Evolutionary conservation across 1,140 invertebrate species (phyloP), one percentile per base, ranked within the genome.

Genomic region (Chionoecetes opilio): DNA sequence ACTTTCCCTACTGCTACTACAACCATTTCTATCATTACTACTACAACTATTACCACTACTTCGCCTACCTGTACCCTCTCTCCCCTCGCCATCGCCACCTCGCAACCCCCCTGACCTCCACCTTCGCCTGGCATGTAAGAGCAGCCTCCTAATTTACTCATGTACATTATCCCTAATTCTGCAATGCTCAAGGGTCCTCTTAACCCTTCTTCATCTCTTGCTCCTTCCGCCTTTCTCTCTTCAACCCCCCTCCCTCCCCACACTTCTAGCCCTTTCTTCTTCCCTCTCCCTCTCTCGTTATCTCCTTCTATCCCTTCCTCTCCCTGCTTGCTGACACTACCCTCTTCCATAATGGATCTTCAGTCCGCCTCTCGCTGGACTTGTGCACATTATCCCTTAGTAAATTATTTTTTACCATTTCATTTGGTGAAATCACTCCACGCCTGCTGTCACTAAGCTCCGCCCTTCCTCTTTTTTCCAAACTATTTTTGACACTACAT

Each of bases 101-200:
- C 46, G 46, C 46, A 14, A 9, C 8, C 46, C 21, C 46, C 46
- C 46, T 9, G 46, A 17, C 46, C 46, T 17, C 46, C 2, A 14
- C 46, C 0, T 17, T 53, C 46, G 9, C 63, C 63, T 26, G n/a
- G 63, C 63, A 75, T 26, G 21, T 75, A 35, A 89, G 37, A 89
- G 31, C 35, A 53, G 41, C 35, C 11, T 75, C 63, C 63, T 75
- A 75, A 75, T 75, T 75, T 75, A 75, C 63, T 75, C 63, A 26
- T 75, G 63, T n/a, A 75, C 63, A 75, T 75, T 75, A 75, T n/a
- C 63, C 63, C 63, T 75, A 75, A 75, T 75, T 75, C 63, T 75
- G 63, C 63, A 75, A 75, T n/a, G 63, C 63, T 75, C 63, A 26
- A 75, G 63, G 63, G 63, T n/a, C 63, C 63, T 75, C 63, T 75